Base-by-base conservation (phyloP, 2,888 invertebrate genomes). In the Pegoplata infirma region DNA sequence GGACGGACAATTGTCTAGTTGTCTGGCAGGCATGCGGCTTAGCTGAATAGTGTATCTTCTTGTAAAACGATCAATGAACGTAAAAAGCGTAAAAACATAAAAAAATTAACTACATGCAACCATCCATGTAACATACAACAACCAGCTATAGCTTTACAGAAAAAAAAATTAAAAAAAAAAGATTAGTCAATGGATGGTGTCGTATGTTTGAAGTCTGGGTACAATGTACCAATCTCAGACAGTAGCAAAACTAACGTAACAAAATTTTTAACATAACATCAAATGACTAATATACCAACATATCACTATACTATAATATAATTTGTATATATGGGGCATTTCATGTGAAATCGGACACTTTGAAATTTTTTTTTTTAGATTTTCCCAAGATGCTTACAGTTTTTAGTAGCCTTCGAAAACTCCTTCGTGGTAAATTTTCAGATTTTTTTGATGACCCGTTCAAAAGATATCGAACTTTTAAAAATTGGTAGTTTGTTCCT, bases 41-140 rank as follows among this genome's bases (percentile, higher is more conserved):
- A 47, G 28, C 40, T 73, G 44, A 40, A 14, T 55, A 53, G 66
- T 67, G 32, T 55, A 51, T 67, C 55, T 49, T 63, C 61, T 44
- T 75, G 63, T 63, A 49, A 63, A 63, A 25, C 76, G 63, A 72
- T 77, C 80, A 77, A 77, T 80, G 80, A 78, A 78, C 74, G 66
- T 59, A 69, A 66, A 74, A 69, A 49, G 25, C 44, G 49, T 36
- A 25, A 47, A 49, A 61, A 28, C 51, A 25, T 28, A 63, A 36
- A 51, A 51, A 58, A 49, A 44, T 59, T 21, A 69, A 51, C 59
- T 59, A 59, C 59, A 69, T 69, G 59, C 69, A 36, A 59, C 17
- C 69, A 23, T 23, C 5, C 49, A 59, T 69, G 59, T 58, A 51
- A 51, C 36, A 47, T 36, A 14, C 10, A 51, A 23, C 32, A 63